Evolutionary conservation across 2,888 invertebrate species (phyloP).

Genomic region (Pseudococcus longispinus): DNA sequence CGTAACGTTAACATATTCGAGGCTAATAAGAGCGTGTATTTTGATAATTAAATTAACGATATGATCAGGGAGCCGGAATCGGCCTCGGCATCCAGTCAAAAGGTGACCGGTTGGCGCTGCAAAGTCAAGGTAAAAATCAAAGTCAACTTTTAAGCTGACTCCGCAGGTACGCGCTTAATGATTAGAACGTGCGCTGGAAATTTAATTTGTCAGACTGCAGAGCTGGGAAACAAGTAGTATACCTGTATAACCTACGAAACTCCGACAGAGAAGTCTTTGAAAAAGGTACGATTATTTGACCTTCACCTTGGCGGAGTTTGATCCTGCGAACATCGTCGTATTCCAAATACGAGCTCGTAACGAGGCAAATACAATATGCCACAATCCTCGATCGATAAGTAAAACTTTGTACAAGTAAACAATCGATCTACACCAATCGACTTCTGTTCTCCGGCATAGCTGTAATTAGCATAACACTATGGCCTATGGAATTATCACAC

Average conservation of each 20-base stretch:
- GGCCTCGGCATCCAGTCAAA: constrained; percentile 5
- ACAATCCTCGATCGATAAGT: background rate
- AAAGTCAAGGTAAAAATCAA: background rate
- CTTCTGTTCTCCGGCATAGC: background rate
- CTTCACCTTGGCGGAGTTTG: background rate
- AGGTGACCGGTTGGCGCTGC: background rate
- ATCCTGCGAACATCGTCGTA: background rate
- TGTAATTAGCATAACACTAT: background rate
- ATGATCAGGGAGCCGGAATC: background rate
- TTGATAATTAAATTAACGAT: constrained; percentile 18
- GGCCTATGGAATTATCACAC: background rate
- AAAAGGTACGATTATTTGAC: background rate
- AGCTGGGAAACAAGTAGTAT: background rate
- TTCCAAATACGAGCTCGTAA: background rate
- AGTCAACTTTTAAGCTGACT: background rate
- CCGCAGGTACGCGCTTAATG: background rate
- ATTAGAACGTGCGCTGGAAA: background rate
- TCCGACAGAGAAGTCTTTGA: background rate
- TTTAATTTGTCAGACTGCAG: background rate
- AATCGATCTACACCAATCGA: background rate
- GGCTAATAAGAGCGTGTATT: background rate
- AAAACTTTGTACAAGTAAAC: background rate
- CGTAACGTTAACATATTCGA: background rate
- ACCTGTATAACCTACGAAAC: background rate
- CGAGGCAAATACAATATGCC: background rate